Base-by-base conservation (phyloP, 2,113 vertebrate species). In the Gambusia holbrooki region DNA sequence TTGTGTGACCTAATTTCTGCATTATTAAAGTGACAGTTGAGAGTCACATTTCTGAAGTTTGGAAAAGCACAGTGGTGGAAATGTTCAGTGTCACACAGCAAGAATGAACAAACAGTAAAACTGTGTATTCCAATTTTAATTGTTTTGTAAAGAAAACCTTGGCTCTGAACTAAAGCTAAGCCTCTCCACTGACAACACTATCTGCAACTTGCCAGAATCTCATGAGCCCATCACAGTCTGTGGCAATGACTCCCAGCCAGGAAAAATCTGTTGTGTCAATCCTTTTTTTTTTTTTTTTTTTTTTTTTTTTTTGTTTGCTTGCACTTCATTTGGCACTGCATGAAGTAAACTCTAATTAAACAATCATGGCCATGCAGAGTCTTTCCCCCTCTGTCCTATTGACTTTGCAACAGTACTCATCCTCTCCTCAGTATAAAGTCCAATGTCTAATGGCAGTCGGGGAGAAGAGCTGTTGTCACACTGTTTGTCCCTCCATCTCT, bases 261-360 rank as follows among this genome's bases (percentile, higher is more conserved):
- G 73, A 88, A 81, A 79, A 77, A 54, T 54, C 51, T 25, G 70
- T 81, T 84, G 80, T 71, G 72, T 63, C 33, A 67, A 48, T 48
- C 45, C 69, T 35, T 35, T 9, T 35, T 35, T 76, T 73, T 86
- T 37, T 37, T 10, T 35, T 9, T 35, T 35, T 76, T 73, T 86
- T 37, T 37, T 10, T 35, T 35, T 9, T 35, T 35, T 76, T 73
- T 86, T 37, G 11, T 10, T 58, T 60, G 80, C 78, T 80, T 83
- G 73, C 76, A 86, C 83, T 91, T 87, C 77, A 81, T 86, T 90
- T 86, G 85, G 90, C 86, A 76, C 70, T 76, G 73, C 80, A 84
- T 87, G 74, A 89, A 92, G 84, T 79, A 89, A 93, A 93, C 87
- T 91, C 92, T 93, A 94, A 95, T 94, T 94, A 94, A 94, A 94